These are phyloP conservation scores for Coendou prehensilis DNA, from an alignment of 2,797 vertebrate genomes.

Conservation along the genomic window DNA sequence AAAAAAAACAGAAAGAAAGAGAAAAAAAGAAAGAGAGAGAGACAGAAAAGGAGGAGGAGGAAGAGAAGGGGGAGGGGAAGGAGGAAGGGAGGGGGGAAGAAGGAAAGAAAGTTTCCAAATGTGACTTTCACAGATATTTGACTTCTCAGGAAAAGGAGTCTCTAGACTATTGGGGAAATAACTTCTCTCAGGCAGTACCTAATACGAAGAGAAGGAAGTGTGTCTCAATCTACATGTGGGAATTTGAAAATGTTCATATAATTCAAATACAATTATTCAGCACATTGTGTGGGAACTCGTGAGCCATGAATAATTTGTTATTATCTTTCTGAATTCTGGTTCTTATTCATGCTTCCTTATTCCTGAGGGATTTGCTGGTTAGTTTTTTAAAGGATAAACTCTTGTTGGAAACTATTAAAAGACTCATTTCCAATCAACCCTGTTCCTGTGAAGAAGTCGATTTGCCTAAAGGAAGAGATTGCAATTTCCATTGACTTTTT, in stretches of 20 bases:
- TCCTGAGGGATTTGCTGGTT: slow-evolving; percentile 58
- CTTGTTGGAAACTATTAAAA: slow-evolving; percentile 56
- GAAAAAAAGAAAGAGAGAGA: neutral
- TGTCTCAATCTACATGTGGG: neutral
- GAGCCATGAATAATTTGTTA: slow-evolving; percentile 65
- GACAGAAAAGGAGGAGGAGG: neutral
- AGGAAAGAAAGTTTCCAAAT: neutral
- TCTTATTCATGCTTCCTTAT: slow-evolving; percentile 62
- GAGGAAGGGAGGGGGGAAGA: neutral
- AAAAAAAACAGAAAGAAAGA: neutral
- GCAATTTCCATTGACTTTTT: neutral
- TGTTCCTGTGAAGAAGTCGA: slow-evolving; percentile 31
- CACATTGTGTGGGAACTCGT: slow-evolving; percentile 67
- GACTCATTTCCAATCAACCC: neutral
- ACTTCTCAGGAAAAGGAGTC: slow-evolving; percentile 57
- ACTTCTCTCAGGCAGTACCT: neutral
- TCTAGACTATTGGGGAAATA: neutral
- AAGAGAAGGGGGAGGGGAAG: neutral
- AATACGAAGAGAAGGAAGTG: slow-evolving; percentile 3
- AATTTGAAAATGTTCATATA: slow-evolving; percentile 64
- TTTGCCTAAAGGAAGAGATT: slow-evolving; percentile 22
- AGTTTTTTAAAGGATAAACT: slow-evolving; percentile 72
- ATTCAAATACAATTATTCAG: slow-evolving; percentile 70
- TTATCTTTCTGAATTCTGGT: slow-evolving; percentile 70
- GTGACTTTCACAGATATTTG: slow-evolving; percentile 1